Base-by-base conservation (phyloP, 2,888 invertebrate species). In the Drosophila meridiana region DNA sequence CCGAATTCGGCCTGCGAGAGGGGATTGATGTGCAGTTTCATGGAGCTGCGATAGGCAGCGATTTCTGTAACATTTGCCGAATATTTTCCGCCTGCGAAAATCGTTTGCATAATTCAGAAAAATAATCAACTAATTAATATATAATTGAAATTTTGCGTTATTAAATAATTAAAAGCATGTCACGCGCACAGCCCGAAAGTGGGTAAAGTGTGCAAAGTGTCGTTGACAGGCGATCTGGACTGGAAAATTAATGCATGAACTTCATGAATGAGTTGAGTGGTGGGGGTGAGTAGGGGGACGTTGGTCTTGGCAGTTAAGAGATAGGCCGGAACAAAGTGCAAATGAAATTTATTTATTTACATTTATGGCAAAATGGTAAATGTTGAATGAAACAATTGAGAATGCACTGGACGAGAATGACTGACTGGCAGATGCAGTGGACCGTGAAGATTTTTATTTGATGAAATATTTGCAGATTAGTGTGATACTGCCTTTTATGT, bases 1-100 rank as follows among this genome's bases (percentile, higher is more conserved):
- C 96, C 96, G 88, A 96, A 97, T 93, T 97, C 97, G 11, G 94
- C 93, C 76, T 94, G 94, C 2, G 95, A 94, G 69, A 97, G 94
- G 62, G 95, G 94, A 87, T 95, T 94, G 79, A 97, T 96, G 68
- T 95, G 96, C 62, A 97, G 94, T 83, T 95, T 95, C 94, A 97
- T 95, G 76, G 96, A 95, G 72, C 96, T 95, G 92, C 96, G 96
- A 94, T 96, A 97, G 57, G 96, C 95, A 73, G 96, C 96, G 91
- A 96, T 96, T 78, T 93, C 93, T 67, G 96, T 94, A 80, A 96
- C 94, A 81, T 95, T 94, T 32, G 96, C 95, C 90, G 96, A 96
- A 88, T 96, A 95, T 92, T 96, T 96, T 80, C 94, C 95, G 87
- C 95, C 95, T 95, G 90, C 30, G 83, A 32, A 26, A 47, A 38